phyloP scores from a whole-genome alignment of 2,113 vertebrate species.

The Stercorarius parasiticus region DNA sequence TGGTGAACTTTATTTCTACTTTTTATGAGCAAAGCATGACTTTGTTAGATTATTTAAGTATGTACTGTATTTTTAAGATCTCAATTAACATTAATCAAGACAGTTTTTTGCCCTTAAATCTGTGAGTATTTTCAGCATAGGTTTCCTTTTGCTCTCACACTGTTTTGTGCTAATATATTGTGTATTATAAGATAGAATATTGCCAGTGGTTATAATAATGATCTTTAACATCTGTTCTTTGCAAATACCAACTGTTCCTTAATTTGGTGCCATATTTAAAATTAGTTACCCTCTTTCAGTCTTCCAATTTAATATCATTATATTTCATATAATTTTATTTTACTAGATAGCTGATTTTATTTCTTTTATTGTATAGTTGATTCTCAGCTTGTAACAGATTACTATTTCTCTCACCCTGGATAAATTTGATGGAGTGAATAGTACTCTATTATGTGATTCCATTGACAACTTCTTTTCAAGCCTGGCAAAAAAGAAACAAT shows the following conservation, averaged over 20 bases:
- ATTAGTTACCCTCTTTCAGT: background rate
- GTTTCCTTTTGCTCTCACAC: background rate
- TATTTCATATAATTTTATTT: background rate
- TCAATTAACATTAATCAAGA: background rate
- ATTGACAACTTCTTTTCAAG: background rate
- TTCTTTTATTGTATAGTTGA: background rate
- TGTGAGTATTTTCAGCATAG: background rate
- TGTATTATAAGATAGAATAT: background rate
- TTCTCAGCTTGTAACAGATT: background rate
- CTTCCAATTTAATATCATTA: background rate
- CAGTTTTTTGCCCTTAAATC: background rate
- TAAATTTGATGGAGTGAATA: background rate
- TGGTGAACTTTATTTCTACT: background rate
- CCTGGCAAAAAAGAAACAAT: background rate
- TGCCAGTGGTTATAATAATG: conserved; percentile 17
- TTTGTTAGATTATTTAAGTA: background rate
- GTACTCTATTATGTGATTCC: background rate
- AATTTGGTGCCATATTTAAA: conserved; percentile 15
- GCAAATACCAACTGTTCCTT: conserved; percentile 22
- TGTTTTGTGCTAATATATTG: background rate
- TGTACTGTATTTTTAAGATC: background rate
- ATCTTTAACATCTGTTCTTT: conserved; percentile 47
- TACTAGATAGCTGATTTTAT: background rate
- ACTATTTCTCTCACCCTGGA: background rate
- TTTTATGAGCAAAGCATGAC: background rate